Evolutionary conservation across 2,888 invertebrate genomes (phyloP), one percentile per base, ranked within the genome.

Genomic region (Heliothis peltigera): DNA sequence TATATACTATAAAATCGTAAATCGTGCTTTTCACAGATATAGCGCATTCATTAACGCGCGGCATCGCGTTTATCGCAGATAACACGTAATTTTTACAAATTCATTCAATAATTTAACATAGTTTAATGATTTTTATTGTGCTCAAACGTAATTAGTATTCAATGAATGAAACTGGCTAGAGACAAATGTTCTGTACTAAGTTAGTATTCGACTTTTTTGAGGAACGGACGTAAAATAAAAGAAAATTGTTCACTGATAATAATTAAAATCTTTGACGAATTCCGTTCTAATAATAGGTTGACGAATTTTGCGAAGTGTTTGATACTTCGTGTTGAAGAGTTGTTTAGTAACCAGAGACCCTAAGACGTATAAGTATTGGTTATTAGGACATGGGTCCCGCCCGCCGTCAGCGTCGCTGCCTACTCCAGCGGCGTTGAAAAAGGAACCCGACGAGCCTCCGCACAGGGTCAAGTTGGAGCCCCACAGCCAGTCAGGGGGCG

Each of bases 381-480:
- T 57, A 51, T 32, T 74, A 94, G 95, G 95, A 70, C 95, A 95
- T 88, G 95, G 95, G 70, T 95, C 95, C 56, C 93, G 95, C 60
- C 94, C 95, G 65, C 95, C 95, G 49, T 95, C 95, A 76, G 95
- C 95, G 81, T 95, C 95, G 81, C 84, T 95, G 83, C 95, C 95
- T 55, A 95, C 94, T 60, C 94, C 95, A 77, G 95, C 95, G 84
- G 94, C 95, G 81, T 84, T 95, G 81, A 95, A 95, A 80, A 95
- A 95, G 79, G 95, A 95, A 77, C 95, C 95, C 0, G 95, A 95
- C 79, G 95, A 94, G 54, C 84, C 91, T 2, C 84, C 87, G 53
- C 94, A 94, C 85, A 87, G 95, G 80, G 95, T 95, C 67, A 95
- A 95, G 76, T 90, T 95, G 90, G 95, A 95, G 74, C 93, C 95